Percentiles rank a stretch among this genome's conserved stretches.
Evolutionary conservation across 2,797 vertebrate species (phyloP).

Genomic region (Pyrocephalus nanus): DNA sequence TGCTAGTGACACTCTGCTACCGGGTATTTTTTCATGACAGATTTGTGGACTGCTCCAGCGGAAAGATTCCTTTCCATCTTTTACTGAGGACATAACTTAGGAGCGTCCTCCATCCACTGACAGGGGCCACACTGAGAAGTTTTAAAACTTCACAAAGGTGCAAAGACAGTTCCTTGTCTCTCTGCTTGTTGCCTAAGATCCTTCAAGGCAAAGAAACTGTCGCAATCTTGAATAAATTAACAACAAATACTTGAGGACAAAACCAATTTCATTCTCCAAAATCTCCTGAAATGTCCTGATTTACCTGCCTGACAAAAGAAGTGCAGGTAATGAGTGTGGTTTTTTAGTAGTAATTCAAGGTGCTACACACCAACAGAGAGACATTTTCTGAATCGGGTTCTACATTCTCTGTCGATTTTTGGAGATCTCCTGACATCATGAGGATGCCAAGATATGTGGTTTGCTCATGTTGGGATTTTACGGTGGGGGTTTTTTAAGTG

Average conservation of each 20-base stretch:
- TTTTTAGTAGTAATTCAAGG: not conserved
- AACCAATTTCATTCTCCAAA: not conserved
- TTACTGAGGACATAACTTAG: not conserved
- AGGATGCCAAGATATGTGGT: constrained; percentile 63
- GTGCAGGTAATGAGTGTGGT: not conserved
- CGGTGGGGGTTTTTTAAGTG: not conserved
- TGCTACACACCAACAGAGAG: not conserved
- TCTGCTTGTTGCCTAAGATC: not conserved
- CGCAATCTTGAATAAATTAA: not conserved
- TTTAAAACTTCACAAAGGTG: not conserved
- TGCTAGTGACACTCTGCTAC: not conserved
- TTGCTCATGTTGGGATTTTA: constrained; percentile 25
- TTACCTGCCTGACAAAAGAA: not conserved
- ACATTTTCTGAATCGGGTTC: constrained; percentile 1
- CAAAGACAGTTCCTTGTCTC: not conserved
- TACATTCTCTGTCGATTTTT: constrained; percentile 36
- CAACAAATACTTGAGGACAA: not conserved
- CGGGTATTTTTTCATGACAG: not conserved
- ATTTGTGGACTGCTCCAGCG: not conserved
- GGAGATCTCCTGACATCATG: constrained; percentile 49
- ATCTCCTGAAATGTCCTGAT: not conserved
- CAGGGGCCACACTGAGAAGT: not conserved
- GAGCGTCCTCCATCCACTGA: not conserved
- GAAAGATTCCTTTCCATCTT: not conserved
- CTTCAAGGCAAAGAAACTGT: not conserved